phyloP scores from a whole-genome alignment of 1,140 invertebrate species.

The Drosophila ambigua region DNA sequence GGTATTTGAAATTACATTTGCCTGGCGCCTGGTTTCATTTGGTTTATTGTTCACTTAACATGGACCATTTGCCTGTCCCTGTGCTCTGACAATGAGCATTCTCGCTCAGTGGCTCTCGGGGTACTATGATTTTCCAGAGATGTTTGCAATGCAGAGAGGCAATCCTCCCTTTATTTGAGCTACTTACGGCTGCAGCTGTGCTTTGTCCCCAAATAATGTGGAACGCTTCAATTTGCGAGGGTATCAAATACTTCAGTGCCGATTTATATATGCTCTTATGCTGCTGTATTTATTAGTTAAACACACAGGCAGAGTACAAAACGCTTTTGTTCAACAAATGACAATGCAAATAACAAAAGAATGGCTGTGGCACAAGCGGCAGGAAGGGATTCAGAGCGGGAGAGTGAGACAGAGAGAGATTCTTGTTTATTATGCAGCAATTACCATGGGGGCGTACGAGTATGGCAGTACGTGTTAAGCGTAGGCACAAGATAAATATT shows the following conservation, averaged over 20 bases:
- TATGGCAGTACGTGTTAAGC: constrained; percentile 65
- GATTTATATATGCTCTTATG: neutral
- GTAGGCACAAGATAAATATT: constrained; percentile 70
- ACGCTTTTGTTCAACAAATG: constrained; percentile 75
- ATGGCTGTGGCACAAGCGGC: constrained; percentile 27
- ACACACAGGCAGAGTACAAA: constrained; percentile 59
- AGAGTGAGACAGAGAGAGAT: too few relatives aligned
- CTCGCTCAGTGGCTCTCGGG: too few relatives aligned
- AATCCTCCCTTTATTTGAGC: too few relatives aligned
- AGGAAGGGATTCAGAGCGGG: constrained; percentile 14
- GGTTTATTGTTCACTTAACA: constrained; percentile 47
- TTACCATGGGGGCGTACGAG: constrained; percentile 73
- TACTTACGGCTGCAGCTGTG: too few relatives aligned
- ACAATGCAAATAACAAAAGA: constrained; percentile 72
- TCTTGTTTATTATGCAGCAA: constrained; percentile 76
- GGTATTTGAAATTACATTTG: constrained; percentile 28
- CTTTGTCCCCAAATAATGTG: neutral
- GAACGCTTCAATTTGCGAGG: too few relatives aligned
- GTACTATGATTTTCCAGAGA: neutral
- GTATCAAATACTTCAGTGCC: too few relatives aligned
- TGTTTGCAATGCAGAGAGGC: neutral
- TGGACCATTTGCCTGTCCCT: constrained; percentile 27
- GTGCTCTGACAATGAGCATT: constrained; percentile 18
- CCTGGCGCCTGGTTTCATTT: constrained; percentile 4
- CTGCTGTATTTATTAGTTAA: constrained; percentile 75